phyloP scores from a whole-genome alignment of 2,113 vertebrate species.

The Ophiodon elongatus region DNA sequence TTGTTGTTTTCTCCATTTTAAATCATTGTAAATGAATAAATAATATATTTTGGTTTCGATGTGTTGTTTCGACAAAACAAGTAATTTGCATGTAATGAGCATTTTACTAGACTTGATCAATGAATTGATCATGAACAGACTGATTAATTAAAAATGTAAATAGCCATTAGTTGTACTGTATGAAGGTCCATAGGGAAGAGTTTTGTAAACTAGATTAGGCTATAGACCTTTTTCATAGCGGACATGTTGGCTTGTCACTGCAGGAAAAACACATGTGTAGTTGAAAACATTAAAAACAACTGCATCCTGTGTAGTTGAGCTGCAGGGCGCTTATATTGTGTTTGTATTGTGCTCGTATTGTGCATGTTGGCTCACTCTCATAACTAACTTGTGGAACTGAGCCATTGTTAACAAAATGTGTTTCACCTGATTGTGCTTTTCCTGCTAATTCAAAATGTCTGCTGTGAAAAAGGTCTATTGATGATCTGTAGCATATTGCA shows the following conservation, averaged over 20 bases:
- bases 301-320: background rate
- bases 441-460: no score
- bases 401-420: background rate
- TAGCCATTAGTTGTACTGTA: background rate
- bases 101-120: constrained; percentile 1
- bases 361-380: background rate
- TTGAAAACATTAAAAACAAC: background rate
- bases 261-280: background rate
- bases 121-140: background rate
- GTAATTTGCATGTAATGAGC: background rate
- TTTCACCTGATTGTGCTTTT: background rate
- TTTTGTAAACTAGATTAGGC: background rate
- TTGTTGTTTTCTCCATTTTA: background rate
- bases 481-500: background rate
- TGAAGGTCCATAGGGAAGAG: background rate
- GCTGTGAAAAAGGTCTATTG: no score
- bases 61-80: background rate
- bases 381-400: background rate
- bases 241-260: background rate
- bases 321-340: background rate
- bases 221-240: background rate
- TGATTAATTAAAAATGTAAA: background rate
- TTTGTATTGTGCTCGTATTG: background rate
- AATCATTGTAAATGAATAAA: background rate
- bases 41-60: background rate